Evolutionary conservation across 37 sponge, comb jelly and placozoan species (phyloP).

Genomic region (Dysidea cf. avara): DNA sequence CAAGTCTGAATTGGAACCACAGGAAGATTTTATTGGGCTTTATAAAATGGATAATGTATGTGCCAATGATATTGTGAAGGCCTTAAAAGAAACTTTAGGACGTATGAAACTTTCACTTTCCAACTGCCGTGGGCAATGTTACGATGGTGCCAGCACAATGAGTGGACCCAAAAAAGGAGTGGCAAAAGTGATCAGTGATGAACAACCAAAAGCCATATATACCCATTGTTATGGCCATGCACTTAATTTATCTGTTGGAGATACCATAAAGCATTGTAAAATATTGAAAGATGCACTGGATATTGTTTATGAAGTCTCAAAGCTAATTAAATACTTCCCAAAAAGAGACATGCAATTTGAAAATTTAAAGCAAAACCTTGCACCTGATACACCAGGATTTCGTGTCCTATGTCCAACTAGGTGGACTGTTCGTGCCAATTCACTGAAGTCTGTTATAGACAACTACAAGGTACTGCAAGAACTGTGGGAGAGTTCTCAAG

Average conservation of each 20-base stretch:
- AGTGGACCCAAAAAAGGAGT: slow-evolving; percentile 59
- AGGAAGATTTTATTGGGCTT: slow-evolving; percentile 56
- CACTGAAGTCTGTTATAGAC: slow-evolving; percentile 56
- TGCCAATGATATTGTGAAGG: slow-evolving; percentile 61
- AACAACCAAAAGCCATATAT: slow-evolving; percentile 69
- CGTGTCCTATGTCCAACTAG: slow-evolving; percentile 60
- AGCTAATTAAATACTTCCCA: slow-evolving; percentile 70
- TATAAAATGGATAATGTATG: slow-evolving; percentile 30
- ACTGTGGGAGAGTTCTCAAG: slow-evolving; percentile 56
- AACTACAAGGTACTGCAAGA: slow-evolving; percentile 49
- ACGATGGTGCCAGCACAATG: slow-evolving; percentile 77
- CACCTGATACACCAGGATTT: slow-evolving; percentile 48
- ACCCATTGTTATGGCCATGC: slow-evolving; percentile 86
- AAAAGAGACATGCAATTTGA: slow-evolving; percentile 58
- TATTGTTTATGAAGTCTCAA: slow-evolving; percentile 53
- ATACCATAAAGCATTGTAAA: slow-evolving; percentile 54
- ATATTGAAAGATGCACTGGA: slow-evolving; percentile 63
- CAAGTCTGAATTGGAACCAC: slow-evolving; percentile 21
- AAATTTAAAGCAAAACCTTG: slow-evolving; percentile 55
- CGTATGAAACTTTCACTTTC: slow-evolving; percentile 46
- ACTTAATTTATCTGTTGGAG: slow-evolving; percentile 61
- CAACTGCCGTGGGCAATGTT: slow-evolving; percentile 68
- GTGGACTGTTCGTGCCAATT: slow-evolving; percentile 73
- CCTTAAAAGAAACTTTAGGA: slow-evolving; percentile 52
- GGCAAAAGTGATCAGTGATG: slow-evolving; percentile 43